Evolutionary conservation across 2,113 vertebrate species (phyloP), one percentile per base, ranked within the genome.

Genomic region (Campylomormyrus numenius): DNA sequence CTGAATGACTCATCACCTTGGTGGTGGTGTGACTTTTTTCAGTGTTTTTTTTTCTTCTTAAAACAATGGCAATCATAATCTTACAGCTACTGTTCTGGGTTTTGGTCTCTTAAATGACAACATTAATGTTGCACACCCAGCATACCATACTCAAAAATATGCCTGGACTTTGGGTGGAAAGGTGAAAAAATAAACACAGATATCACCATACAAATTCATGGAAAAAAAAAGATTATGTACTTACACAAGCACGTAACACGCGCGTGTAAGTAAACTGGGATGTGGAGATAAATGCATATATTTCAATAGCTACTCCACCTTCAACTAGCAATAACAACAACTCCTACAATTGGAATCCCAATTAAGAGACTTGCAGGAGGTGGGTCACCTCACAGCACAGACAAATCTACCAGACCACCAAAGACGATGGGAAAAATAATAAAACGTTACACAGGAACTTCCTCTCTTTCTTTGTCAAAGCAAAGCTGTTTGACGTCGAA

Each of bases 331-430:
- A 42, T 62, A 24, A 66, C 35, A 11, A 48, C 21, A 62, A 13
- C 87, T 88, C 21, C 52, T 31, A 88, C 49, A 62, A 45, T 24
- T 15, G 15, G 17, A 21, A 89, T 50, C 27, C 45, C 17, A 74
- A 50, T 50, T 74, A 48, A 77, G 45, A 89, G 83, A 87, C 83
- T 85, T 24, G 42, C 45, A 49, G 13, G 49, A 52, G 85, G 85
- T 52, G 85, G 3, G 85, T 50, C 85, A 49, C n/a, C 85, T 52
- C 83, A 49, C 24, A n/a, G 13, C 49, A 87, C 85, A 87, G 48
- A 87, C 46, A 21, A 58, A 45, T 89, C 74, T 85, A 70, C 52
- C 52, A 85, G 77, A 42, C 80, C 89, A 89, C 74, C 24, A 62
- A 89, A 48, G 77, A 56, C 42, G 27, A 53, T 58, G 35, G 27